Percentiles rank a stretch among this genome's conserved stretches.
Conservation (phyloP, 2,113 vertebrate species). For the Okapia johnstoni region DNA sequence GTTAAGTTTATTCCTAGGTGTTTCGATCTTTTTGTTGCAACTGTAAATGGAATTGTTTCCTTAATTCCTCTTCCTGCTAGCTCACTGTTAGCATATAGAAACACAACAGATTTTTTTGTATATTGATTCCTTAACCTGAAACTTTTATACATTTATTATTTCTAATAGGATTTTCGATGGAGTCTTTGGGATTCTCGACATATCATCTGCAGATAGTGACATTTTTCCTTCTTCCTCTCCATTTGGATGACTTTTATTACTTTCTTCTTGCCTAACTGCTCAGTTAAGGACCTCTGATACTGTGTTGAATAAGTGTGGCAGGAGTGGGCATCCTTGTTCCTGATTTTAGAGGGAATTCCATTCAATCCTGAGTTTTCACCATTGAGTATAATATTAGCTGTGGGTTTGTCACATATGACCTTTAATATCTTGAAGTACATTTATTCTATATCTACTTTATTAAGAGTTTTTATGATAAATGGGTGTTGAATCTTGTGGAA, state of each 20-base stretch:
- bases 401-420: not conserved
- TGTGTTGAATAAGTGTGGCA: not conserved
- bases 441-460: not conserved
- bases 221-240: not conserved
- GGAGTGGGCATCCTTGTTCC: not conserved
- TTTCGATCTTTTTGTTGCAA: not conserved
- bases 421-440: not conserved
- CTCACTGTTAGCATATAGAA: not conserved
- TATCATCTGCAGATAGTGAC: not conserved
- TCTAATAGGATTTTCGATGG: not conserved
- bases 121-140: not conserved
- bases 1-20: not conserved
- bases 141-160: not conserved
- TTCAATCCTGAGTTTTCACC: not conserved
- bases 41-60: not conserved
- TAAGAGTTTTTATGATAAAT: not conserved
- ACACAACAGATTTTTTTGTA: not conserved
- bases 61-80: not conserved
- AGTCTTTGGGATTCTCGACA: not conserved
- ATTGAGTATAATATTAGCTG: not conserved
- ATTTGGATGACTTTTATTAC: not conserved
- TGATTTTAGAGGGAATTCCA: not conserved
- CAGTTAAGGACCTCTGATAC: not conserved
- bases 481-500: not conserved
- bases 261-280: not conserved